Percentiles rank a stretch among this genome's conserved stretches.
Conservation (phyloP, 1,140 invertebrate genomes). For the Drosophila aff. region DNA sequence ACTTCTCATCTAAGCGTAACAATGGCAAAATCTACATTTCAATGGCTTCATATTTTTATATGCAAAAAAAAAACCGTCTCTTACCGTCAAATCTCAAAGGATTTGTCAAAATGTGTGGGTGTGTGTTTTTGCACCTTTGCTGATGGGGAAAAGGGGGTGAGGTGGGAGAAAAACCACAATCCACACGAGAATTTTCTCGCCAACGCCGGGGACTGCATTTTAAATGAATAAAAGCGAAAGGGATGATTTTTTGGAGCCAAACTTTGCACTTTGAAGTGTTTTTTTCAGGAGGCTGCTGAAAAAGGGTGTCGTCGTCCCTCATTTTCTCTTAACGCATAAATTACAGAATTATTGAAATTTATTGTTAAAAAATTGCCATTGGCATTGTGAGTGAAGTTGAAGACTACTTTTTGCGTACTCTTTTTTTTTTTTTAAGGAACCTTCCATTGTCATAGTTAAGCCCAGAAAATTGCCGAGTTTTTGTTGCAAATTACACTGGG, state of each 20-base stretch:
- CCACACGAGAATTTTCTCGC: constrained; percentile 56
- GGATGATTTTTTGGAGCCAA: constrained; percentile 26
- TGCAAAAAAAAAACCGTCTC: constrained; percentile 34
- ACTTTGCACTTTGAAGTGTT: constrained; percentile 70
- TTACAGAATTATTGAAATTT: constrained; percentile 82
- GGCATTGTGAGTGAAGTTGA: constrained; percentile 4
- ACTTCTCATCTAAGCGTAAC: constrained; percentile 19
- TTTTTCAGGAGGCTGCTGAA: constrained; percentile 11
- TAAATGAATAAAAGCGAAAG: constrained; percentile 35
- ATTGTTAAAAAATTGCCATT: constrained; percentile 56
- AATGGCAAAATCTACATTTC: constrained; percentile 70
- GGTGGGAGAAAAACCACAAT: constrained; percentile 59
- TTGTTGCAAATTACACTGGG: not conserved
- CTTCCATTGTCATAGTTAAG: constrained; percentile 28
- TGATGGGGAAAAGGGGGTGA: not conserved
- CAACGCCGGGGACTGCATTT: constrained; percentile 31
- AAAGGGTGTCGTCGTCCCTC: constrained; percentile 42
- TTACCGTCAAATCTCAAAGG: constrained; percentile 66
- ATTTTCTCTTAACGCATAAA: constrained; percentile 56
- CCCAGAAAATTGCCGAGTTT: not conserved
- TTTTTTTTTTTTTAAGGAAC: not conserved
- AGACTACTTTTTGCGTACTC: not conserved
- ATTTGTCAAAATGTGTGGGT: constrained; percentile 55
- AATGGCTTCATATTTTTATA: constrained; percentile 61
- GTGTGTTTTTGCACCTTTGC: constrained; percentile 61